Percentiles rank a stretch among this genome's conserved stretches.
phyloP scores from a whole-genome alignment of 1,140 invertebrate species.

The Ostrea edulis region DNA sequence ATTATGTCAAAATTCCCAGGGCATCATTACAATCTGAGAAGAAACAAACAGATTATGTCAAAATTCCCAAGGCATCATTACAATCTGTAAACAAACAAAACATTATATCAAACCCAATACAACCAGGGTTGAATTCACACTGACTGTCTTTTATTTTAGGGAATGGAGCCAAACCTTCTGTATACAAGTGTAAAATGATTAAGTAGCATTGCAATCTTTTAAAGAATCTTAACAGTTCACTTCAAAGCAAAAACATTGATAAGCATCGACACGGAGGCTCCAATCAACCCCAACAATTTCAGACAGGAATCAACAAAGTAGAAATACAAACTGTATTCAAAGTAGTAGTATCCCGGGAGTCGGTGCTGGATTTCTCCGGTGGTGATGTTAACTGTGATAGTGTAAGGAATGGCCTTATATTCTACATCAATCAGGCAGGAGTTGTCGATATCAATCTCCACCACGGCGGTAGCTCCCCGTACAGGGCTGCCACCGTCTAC shows the following conservation, averaged over 20 bases:
- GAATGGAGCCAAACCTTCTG: no score
- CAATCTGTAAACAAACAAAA: no score
- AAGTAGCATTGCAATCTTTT: no score
- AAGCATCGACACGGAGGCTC: no score
- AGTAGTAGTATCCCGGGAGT: slow-evolving; percentile 62
- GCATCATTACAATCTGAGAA: background rate
- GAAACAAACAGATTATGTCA: no score
- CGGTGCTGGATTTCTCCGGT: slow-evolving; percentile 55
- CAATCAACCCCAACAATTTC: background rate
- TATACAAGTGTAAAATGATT: no score
- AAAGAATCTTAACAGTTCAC: no score
- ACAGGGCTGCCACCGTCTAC: slow-evolving; percentile 61
- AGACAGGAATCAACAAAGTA: background rate
- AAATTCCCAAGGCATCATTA: no score
- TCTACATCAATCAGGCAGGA: slow-evolving; percentile 63
- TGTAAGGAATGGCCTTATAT: slow-evolving; percentile 54
- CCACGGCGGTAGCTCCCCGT: slow-evolving; percentile 56
- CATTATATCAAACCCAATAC: no score
- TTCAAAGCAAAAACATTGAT: no score
- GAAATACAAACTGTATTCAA: slow-evolving; percentile 60
- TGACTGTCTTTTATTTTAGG: no score
- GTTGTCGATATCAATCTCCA: slow-evolving; percentile 59
- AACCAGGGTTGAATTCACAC: no score
- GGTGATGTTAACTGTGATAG: slow-evolving; percentile 49
- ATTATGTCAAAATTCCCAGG: background rate